Evolutionary conservation across 2,113 vertebrate species (phyloP), one percentile per base, ranked within the genome.

Genomic region (Ageneiosus marmoratus): DNA sequence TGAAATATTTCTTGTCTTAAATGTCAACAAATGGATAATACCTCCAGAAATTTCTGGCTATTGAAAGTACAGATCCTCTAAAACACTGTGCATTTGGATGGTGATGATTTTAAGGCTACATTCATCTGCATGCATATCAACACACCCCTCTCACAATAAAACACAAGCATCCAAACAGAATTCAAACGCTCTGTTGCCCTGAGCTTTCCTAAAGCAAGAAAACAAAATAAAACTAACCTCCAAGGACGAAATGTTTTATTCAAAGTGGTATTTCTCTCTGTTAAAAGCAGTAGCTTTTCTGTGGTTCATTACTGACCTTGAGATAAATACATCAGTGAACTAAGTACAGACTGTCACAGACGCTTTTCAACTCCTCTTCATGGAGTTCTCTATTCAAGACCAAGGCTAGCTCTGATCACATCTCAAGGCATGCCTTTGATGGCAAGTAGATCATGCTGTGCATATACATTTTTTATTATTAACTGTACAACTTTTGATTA

Each of bases 271-370:
- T 58, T 65, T 79, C n/a, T 29, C 56, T 81, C 34, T 22, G 37
- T 46, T 75, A 50, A 50, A 11, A 20, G 18, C 67, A 12, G 50
- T 27, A 53, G 50, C 51, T 73, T 69, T 24, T 77, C 48, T 55
- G 32, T 63, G 20, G 16, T 77, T 83, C 60, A 69, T 83, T 63
- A 55, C 60, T 46, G 73, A 51, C 73, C 73, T 77, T 83, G 46
- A 67, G 48, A 50, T 75, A 50, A 74, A 82, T 37, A 46, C 80
- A 32, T 72, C 18, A 37, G 73, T 53, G 48, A 67, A 77, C 24
- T 5, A n/a, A 67, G 15, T 37, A 77, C 55, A 44, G 46, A 55
- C 18, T 48, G 56, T 70, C 62, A 62, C 55, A 50, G 50, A 18
- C 55, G 2, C 13, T 18, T 44, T 63, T 65, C 60, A 55, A 44